These are phyloP conservation scores for Botia kubotai DNA, from an alignment of 2,797 vertebrate genomes.

Conservation along the genomic window DNA sequence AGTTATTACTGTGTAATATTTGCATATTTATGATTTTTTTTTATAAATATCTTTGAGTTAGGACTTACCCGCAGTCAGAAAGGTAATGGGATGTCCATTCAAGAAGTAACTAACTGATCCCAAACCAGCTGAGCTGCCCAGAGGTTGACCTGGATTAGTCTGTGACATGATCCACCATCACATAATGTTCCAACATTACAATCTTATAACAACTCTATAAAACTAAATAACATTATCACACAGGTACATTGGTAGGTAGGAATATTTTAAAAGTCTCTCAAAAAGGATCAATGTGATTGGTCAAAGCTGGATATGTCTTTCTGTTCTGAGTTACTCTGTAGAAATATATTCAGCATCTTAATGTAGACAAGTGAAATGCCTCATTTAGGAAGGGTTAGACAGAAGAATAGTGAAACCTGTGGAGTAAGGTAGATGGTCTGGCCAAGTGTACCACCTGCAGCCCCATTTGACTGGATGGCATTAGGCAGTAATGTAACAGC, in stretches of 20 bases:
- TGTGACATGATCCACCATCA: slow-evolving; percentile 50
- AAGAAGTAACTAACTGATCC: slow-evolving; percentile 79
- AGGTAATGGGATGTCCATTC: slow-evolving; percentile 82
- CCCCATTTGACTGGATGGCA: slow-evolving; percentile 76
- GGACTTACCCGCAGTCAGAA: slow-evolving; percentile 76
- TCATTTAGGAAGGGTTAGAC: background rate
- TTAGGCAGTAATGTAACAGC: slow-evolving; percentile 67
- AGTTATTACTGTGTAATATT: no score
- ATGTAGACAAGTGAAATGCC: background rate
- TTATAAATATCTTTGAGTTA: no score
- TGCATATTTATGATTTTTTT: no score
- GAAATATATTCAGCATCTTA: background rate
- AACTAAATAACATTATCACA: no score
- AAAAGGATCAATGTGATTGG: no score
- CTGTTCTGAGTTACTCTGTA: background rate
- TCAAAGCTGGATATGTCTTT: background rate
- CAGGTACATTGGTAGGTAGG: no score
- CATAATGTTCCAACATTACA: background rate
- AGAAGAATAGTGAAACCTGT: slow-evolving; percentile 71
- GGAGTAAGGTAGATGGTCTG: slow-evolving; percentile 79
- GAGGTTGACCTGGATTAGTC: slow-evolving; percentile 78
- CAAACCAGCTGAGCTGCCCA: slow-evolving; percentile 68
- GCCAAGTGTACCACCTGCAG: slow-evolving; percentile 57
- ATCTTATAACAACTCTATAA: background rate
- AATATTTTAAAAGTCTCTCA: background rate